phyloP scores from a whole-genome alignment of 2,113 vertebrate genomes.

The Myrmecophaga tridactyla region DNA sequence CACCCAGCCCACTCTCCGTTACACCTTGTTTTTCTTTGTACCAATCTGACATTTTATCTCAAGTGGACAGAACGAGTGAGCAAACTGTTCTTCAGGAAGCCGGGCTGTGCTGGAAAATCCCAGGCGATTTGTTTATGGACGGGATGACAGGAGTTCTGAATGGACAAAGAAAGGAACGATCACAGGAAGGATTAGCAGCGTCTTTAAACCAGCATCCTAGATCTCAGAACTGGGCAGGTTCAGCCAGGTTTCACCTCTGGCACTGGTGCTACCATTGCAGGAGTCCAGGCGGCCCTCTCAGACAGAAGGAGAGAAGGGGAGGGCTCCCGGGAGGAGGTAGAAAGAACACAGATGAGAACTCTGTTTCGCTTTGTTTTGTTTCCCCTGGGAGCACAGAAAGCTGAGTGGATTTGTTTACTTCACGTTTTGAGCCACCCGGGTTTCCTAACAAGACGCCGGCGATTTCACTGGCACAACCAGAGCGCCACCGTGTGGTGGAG shows the following conservation, averaged over 20 bases:
- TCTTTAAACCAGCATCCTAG: not conserved
- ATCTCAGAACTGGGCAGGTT: not conserved
- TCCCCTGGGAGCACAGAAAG: not conserved
- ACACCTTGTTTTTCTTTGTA: not conserved
- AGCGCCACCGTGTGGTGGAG: slow-evolving; percentile 78
- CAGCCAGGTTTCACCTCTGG: not conserved
- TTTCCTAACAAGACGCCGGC: slow-evolving; percentile 5
- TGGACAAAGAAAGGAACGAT: not conserved
- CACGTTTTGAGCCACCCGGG: slow-evolving; percentile 4
- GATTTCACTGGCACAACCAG: slow-evolving; percentile 68
- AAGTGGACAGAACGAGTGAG: not conserved
- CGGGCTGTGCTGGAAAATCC: not conserved
- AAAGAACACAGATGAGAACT: not conserved
- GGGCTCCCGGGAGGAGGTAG: not conserved
- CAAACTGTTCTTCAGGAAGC: not conserved
- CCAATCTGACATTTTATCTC: not conserved
- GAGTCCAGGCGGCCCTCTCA: too few species aligned
- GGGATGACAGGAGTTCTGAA: not conserved
- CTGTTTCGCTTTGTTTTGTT: too few species aligned
- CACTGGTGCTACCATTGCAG: fast-evolving
- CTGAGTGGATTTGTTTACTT: not conserved
- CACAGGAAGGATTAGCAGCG: not conserved
- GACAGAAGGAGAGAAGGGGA: not conserved
- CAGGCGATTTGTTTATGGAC: not conserved
- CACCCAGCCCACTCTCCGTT: not conserved